A percentile compares a stretch with the other conserved stretches of the same genome.
Evolutionary conservation across 2,113 vertebrate genomes (phyloP).

Genomic region (Cnemophilus loriae): DNA sequence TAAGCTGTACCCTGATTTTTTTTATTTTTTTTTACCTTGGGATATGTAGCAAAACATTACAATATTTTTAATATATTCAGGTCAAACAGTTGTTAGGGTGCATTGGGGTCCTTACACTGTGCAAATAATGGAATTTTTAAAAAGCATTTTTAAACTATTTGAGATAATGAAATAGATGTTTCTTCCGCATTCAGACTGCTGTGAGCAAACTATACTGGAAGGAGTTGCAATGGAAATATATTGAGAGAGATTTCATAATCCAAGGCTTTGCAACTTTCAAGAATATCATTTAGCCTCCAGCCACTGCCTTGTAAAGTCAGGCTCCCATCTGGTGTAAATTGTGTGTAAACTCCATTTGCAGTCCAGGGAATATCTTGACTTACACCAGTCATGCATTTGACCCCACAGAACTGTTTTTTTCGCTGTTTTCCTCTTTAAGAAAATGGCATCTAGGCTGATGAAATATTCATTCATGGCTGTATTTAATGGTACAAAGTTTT

Average conservation of each 20-base stretch:
- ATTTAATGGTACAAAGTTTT: neutral
- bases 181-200: slow-evolving; percentile 6
- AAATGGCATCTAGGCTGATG: neutral
- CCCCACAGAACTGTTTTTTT: neutral
- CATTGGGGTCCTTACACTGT: slow-evolving; percentile 29
- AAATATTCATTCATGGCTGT: neutral
- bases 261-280: slow-evolving; percentile 51
- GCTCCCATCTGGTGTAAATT: slow-evolving; percentile 15
- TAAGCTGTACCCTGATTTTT: slow-evolving; percentile 68
- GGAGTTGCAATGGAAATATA: slow-evolving; percentile 58
- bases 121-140: slow-evolving; percentile 66
- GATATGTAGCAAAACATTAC: slow-evolving; percentile 78
- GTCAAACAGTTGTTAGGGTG: slow-evolving; percentile 65
- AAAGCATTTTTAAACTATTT: slow-evolving; percentile 56
- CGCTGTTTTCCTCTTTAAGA: neutral
- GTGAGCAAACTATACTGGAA: slow-evolving; percentile 50
- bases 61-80: slow-evolving; percentile 78
- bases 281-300: slow-evolving; percentile 34
- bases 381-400: neutral
- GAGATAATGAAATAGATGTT: slow-evolving; percentile 75
- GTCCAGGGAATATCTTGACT: neutral
- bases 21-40: slow-evolving; percentile 64
- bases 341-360: neutral
- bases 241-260: slow-evolving; percentile 62
- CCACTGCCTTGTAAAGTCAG: slow-evolving; percentile 14